phyloP scores from a whole-genome alignment of 35 echinoderm and acorn worm species.

The Patiria miniata region DNA sequence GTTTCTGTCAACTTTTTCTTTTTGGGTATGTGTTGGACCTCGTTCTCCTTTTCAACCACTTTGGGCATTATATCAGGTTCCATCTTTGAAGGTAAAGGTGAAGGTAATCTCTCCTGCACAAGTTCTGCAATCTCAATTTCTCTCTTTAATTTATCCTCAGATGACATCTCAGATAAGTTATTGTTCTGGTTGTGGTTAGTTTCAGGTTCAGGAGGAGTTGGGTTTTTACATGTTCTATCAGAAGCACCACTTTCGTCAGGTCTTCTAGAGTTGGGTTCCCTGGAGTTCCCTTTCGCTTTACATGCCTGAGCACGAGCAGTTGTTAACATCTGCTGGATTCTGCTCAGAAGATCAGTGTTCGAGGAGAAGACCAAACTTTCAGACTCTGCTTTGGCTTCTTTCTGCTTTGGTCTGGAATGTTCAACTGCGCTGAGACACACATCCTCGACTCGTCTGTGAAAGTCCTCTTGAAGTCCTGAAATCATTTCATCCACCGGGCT shows the following conservation, averaged over 20 bases:
- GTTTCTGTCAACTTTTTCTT: too few relatives aligned
- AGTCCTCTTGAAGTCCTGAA: neutral
- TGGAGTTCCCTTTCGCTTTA: neutral
- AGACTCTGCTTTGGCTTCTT: neutral
- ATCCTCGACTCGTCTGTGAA: neutral
- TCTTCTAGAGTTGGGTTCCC: neutral
- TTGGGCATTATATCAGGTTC: neutral
- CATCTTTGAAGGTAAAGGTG: neutral
- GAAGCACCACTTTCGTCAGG: neutral
- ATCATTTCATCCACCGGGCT: neutral
- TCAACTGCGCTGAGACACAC: neutral
- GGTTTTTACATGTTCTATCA: neutral
- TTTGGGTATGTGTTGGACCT: too few relatives aligned
- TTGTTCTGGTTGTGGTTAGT: neutral
- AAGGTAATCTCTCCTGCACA: neutral
- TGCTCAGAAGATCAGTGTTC: neutral
- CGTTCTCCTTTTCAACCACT: neutral
- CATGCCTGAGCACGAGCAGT: neutral
- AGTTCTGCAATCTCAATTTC: neutral
- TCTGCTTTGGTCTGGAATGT: neutral
- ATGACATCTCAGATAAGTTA: neutral
- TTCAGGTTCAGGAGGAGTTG: neutral
- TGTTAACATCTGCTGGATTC: neutral
- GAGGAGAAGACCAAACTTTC: neutral
- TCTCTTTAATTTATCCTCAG: neutral